phyloP scores from a whole-genome alignment of 2,797 vertebrate genomes.

The Lemur catta region DNA sequence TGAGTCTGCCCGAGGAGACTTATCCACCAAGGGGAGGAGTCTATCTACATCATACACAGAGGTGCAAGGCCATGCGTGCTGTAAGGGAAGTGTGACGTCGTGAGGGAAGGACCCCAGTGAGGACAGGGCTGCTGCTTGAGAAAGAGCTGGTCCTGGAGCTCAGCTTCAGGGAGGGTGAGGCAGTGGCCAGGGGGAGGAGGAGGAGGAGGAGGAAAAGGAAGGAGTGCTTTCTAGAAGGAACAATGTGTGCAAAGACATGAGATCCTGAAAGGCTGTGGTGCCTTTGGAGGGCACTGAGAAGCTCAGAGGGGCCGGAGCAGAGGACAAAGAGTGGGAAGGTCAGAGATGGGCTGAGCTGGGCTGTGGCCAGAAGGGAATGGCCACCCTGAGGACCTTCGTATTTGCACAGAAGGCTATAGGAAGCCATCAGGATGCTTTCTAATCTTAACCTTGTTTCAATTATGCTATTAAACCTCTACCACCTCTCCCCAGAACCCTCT shows the following conservation, averaged over 20 bases:
- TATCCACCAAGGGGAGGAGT: too few species aligned
- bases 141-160: not conserved
- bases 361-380: not conserved
- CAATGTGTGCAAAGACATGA: not conserved
- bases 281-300: not conserved
- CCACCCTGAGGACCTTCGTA: not conserved
- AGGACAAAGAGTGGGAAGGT: not conserved
- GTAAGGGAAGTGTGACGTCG: not conserved
- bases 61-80: too few species aligned
- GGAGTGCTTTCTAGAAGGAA: not conserved
- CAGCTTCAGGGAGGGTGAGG: not conserved
- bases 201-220: not conserved
- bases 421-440: not conserved
- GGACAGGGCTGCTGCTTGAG: not conserved
- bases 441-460: not conserved
- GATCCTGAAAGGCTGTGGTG: not conserved
- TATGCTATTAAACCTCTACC: not conserved
- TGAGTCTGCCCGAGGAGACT: not conserved
- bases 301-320: fast-evolving
- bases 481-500: not conserved
- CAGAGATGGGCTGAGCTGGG: not conserved
- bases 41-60: not conserved
- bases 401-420: not conserved
- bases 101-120: not conserved
- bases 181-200: not conserved